Evolutionary conservation across 1,140 invertebrate species (phyloP).

Genomic region (Cotesia vestalis): DNA sequence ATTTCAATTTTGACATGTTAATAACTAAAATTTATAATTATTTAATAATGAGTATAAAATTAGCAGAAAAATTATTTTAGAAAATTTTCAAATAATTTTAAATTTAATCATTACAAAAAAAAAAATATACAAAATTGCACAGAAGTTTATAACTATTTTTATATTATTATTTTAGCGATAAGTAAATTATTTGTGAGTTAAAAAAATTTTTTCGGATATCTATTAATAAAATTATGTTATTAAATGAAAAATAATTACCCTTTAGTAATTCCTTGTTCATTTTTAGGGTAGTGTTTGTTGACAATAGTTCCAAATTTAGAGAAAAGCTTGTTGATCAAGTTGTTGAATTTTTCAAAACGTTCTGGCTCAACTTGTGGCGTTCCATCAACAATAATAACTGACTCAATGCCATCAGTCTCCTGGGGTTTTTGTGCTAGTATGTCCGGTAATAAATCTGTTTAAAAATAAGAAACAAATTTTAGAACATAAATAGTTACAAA

Average conservation of each 20-base stretch:
- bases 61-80: not conserved
- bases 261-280: conserved; percentile 84
- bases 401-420: conserved; percentile 95
- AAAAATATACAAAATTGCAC: too few relatives aligned
- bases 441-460: conserved; percentile 88
- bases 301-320: conserved; percentile 90
- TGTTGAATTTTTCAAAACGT: conserved; percentile 90
- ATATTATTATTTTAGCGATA: not conserved
- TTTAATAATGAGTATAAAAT: too few relatives aligned
- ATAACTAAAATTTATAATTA: too few relatives aligned
- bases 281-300: conserved; percentile 89
- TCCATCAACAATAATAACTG: conserved; percentile 95
- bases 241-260: conserved; percentile 68
- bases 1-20: too few relatives aligned
- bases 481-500: not conserved
- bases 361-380: conserved; percentile 94
- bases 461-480: conserved; percentile 39
- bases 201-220: too few relatives aligned
- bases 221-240: too few relatives aligned
- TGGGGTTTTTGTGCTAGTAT: conserved; percentile 87
- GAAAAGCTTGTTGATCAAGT: conserved; percentile 92
- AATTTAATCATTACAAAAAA: too few relatives aligned
- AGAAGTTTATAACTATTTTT: too few relatives aligned
- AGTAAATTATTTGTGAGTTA: too few relatives aligned
- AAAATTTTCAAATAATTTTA: not conserved